Conservation (phyloP, 2,888 invertebrate genomes). For the Rhingia rostrata region DNA sequence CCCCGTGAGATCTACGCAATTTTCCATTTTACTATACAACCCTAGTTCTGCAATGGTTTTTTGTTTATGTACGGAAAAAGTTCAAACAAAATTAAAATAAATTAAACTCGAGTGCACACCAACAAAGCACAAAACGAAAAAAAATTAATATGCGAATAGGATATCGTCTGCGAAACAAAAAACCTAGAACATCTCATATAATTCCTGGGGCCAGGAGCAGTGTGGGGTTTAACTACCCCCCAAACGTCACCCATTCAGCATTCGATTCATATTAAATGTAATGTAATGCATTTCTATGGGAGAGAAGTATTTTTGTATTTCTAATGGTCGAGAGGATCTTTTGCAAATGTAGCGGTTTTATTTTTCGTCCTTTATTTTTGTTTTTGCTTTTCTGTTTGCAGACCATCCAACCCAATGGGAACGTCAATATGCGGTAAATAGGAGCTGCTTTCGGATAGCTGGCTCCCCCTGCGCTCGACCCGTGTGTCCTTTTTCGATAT, state of each 20-base stretch:
- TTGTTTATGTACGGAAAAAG: background rate
- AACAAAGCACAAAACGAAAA: slow-evolving; percentile 4
- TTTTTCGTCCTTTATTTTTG: background rate
- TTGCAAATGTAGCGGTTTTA: slow-evolving; percentile 22
- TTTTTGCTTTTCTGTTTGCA: slow-evolving; percentile 11
- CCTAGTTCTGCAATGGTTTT: slow-evolving; percentile 43
- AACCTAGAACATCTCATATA: slow-evolving; percentile 15
- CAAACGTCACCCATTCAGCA: background rate
- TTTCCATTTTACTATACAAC: slow-evolving; percentile 42
- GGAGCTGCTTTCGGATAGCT: background rate
- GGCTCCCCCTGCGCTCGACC: background rate
- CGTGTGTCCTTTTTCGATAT: slow-evolving; percentile 26
- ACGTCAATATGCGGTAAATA: slow-evolving; percentile 38
- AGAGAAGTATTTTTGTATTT: slow-evolving; percentile 13
- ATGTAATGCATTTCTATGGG: slow-evolving; percentile 50
- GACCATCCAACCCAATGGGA: slow-evolving; percentile 23
- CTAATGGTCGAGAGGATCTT: slow-evolving; percentile 39
- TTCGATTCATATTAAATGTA: slow-evolving; percentile 16
- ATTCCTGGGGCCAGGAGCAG: background rate
- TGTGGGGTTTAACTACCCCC: background rate
- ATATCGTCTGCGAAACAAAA: slow-evolving; percentile 6
- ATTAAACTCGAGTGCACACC: slow-evolving; percentile 9
- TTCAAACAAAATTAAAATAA: background rate
- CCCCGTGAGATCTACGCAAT: slow-evolving; percentile 28
- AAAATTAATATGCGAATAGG: slow-evolving; percentile 10